A percentile compares a stretch with the other conserved stretches of the same genome.
These are phyloP conservation scores for Drosophila arizonae DNA, from an alignment of 1,140 invertebrate genomes.

Conservation along the genomic window DNA sequence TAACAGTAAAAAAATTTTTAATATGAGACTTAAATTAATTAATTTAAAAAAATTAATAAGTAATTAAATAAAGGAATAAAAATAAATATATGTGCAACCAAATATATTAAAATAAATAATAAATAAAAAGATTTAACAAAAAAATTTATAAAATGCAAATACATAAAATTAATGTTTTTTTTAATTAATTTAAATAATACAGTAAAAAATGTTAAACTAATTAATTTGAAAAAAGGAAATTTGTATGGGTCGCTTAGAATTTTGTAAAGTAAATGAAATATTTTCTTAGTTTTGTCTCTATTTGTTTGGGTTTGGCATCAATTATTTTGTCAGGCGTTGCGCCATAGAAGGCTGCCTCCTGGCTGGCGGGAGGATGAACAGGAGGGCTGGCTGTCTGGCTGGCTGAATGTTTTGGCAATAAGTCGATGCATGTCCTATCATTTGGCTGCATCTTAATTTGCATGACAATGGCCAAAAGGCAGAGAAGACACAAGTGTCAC, in stretches of 20 bases:
- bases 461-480: constrained; percentile 47
- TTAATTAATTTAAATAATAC: no score
- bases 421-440: constrained; percentile 45
- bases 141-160: no score
- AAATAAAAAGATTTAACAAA: no score
- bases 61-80: background rate
- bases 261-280: constrained; percentile 9
- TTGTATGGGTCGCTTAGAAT: no score
- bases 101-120: background rate
- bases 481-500: constrained; percentile 13
- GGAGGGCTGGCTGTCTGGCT: background rate
- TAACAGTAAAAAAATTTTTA: no score
- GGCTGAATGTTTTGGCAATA: constrained; percentile 26
- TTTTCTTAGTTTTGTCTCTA: background rate
- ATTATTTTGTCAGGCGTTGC: constrained; percentile 2
- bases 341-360: background rate
- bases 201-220: no score
- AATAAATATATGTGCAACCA: background rate
- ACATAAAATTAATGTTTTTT: no score
- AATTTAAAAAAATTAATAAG: background rate
- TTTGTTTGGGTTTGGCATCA: background rate
- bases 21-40: no score
- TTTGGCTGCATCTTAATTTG: constrained; percentile 66
- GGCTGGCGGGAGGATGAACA: background rate
- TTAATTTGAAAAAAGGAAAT: no score